Evolutionary conservation across 2,113 vertebrate genomes (phyloP).

Genomic region (Petaurus breviceps): DNA sequence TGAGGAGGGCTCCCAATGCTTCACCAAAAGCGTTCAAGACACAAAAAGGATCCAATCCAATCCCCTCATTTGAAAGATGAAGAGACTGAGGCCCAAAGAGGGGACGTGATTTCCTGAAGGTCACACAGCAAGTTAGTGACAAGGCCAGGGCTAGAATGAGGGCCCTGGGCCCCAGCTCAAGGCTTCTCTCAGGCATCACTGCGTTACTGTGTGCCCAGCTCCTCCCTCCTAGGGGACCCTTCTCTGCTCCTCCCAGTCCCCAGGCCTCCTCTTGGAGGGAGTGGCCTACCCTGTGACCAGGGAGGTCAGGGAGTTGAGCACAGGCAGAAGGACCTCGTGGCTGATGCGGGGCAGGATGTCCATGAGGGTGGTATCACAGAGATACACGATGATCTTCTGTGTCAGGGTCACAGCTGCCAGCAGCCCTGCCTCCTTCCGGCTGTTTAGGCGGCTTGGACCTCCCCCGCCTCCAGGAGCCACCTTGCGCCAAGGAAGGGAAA

Average conservation of each 20-base stretch:
- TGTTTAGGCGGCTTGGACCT: constrained; percentile 90
- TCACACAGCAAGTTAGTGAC: not conserved
- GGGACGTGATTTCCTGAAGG: not conserved
- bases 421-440: constrained; percentile 96
- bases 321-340: constrained; percentile 94
- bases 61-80: not conserved
- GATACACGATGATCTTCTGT: constrained; percentile 95
- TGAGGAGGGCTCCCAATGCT: not conserved
- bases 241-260: not conserved
- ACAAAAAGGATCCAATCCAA: not conserved
- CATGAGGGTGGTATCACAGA: constrained; percentile 97
- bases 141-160: not conserved
- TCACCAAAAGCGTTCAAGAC: not conserved
- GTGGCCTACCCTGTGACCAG: constrained; percentile 87
- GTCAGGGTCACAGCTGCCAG: constrained; percentile 93
- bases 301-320: constrained; percentile 94
- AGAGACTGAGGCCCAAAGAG: not conserved
- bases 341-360: constrained; percentile 98
- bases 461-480: constrained; percentile 88
- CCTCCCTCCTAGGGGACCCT: not conserved
- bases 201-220: too few relatives aligned
- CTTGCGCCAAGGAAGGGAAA: constrained; percentile 79
- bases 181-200: not conserved
- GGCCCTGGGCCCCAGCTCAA: not conserved
- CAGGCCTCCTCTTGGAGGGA: not conserved